Percentiles rank a stretch among this genome's conserved stretches.
Conservation (phyloP, 2,113 vertebrate species). For the Ciconia boyciana region DNA sequence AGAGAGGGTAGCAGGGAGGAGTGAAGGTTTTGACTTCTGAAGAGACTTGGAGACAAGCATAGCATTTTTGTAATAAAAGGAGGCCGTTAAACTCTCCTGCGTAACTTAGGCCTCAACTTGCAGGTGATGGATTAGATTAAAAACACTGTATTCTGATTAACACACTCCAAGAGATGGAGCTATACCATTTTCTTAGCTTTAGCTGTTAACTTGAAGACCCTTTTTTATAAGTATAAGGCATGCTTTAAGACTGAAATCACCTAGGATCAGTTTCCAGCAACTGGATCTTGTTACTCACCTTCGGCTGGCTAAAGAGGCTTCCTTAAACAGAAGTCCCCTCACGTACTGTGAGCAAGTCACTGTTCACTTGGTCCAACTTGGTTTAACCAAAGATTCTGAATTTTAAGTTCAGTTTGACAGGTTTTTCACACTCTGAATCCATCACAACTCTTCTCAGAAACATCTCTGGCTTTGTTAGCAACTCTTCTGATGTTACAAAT, state of each 20-base stretch:
- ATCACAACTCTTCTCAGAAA: not conserved
- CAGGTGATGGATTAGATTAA: not conserved
- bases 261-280: not conserved
- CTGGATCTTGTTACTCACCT: not conserved
- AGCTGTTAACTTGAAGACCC: not conserved
- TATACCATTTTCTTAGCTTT: not conserved
- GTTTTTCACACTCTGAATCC: not conserved
- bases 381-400: not conserved
- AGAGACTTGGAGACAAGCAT: not conserved
- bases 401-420: not conserved
- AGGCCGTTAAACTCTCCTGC: not conserved
- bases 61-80: not conserved
- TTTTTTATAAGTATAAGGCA: not conserved
- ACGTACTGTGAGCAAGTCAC: not conserved
- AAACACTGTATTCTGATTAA: not conserved
- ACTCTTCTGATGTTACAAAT: not conserved
- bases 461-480: not conserved
- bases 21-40: not conserved
- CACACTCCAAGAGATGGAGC: not conserved
- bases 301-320: not conserved
- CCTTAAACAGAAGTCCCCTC: not conserved
- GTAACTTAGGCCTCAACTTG: not conserved
- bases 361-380: not conserved
- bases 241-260: not conserved
- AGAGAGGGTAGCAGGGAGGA: not conserved